Conservation (phyloP, 2,113 vertebrate genomes). For the Macquaria ambigua region DNA sequence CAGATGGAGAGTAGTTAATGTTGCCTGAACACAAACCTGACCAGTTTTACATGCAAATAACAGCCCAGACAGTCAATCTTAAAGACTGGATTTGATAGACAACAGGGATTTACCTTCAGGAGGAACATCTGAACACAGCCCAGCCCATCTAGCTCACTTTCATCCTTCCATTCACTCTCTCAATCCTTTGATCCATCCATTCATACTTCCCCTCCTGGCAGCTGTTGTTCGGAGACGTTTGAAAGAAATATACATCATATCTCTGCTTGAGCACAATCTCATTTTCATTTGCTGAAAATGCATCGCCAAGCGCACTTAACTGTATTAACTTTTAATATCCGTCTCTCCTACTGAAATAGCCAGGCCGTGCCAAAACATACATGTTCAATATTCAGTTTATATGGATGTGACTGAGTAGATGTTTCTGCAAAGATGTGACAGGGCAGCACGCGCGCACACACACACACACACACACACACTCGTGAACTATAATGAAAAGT, state of each 20-base stretch:
- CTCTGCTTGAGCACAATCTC: constrained; percentile 14
- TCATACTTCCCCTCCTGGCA: constrained; percentile 10
- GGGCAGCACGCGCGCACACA: background rate
- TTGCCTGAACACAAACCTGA: background rate
- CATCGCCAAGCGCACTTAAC: constrained; percentile 17
- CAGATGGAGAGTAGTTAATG: background rate
- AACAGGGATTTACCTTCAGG: constrained; percentile 3
- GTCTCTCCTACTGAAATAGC: background rate
- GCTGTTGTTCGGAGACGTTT: constrained; percentile 33
- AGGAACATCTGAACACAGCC: constrained; percentile 16
- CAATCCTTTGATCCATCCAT: constrained; percentile 32
- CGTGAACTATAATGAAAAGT: background rate
- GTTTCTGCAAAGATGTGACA: constrained; percentile 31
- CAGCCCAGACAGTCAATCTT: background rate
- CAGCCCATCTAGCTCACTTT: constrained; percentile 12
- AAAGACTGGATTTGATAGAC: constrained; percentile 28
- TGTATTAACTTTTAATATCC: constrained; percentile 51
- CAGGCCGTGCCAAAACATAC: background rate
- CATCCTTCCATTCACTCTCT: constrained; percentile 30
- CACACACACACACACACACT: background rate
- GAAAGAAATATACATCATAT: constrained; percentile 5
- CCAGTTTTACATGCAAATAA: background rate
- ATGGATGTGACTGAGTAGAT: background rate
- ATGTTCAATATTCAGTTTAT: background rate
- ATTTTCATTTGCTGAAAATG: constrained; percentile 15